These are phyloP conservation scores for Nipponacmea schrenckii DNA, from an alignment of 2,888 invertebrate genomes.

Conservation along the genomic window DNA sequence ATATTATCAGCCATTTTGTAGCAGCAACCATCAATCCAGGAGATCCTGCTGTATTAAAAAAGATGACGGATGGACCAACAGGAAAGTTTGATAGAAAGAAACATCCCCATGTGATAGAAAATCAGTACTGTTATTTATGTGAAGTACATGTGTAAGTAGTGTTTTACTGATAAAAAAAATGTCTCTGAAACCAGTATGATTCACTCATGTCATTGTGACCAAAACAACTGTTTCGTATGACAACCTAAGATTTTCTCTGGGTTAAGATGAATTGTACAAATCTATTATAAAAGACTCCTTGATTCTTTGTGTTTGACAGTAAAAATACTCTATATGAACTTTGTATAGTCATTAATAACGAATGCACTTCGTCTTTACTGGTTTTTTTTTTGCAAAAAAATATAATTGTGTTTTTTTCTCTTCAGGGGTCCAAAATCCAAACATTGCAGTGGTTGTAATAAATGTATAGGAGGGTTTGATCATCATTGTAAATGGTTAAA, in stretches of 20 bases:
- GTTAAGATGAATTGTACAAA: no score
- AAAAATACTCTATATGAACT: no score
- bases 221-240: no score
- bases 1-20: conserved; percentile 80
- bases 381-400: neutral
- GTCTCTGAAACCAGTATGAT: no score
- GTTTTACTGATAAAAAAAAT: no score
- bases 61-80: conserved; percentile 62
- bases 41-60: conserved; percentile 77
- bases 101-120: conserved; percentile 94
- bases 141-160: conserved; percentile 72
- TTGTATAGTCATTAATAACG: no score
- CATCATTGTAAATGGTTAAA: conserved; percentile 99
- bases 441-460: conserved; percentile 96
- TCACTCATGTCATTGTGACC: no score
- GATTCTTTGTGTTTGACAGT: no score
- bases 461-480: conserved; percentile 93
- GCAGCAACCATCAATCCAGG: conserved; percentile 90
- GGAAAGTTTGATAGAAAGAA: conserved; percentile 85
- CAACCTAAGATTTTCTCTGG: no score
- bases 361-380: no score
- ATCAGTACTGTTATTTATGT: conserved; percentile 93
- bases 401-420: conserved; percentile 70
- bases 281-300: no score
- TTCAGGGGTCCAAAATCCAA: conserved; percentile 72